Conservation (phyloP, 2,888 invertebrate species). For the Lepidocyrtinus sp. region DNA sequence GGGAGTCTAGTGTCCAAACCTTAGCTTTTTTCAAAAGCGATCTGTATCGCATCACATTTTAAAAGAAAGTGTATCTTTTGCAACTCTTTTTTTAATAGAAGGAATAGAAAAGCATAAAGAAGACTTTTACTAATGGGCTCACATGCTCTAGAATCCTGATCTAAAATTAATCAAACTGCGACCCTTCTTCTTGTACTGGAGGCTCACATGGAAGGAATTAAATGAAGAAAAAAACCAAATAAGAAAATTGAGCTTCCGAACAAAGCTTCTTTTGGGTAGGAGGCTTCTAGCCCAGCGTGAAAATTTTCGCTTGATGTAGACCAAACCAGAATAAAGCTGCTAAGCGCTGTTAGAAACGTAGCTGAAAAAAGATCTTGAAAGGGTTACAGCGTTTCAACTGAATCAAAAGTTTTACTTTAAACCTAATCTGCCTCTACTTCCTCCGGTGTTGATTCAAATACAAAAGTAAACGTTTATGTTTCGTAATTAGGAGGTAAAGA, state of each 20-base stretch:
- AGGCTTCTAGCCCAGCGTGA: constrained; percentile 4
- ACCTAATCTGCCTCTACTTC: too few relatives aligned
- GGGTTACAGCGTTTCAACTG: too few relatives aligned
- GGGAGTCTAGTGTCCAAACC: constrained; percentile 11
- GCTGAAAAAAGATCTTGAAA: too few relatives aligned
- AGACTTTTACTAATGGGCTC: constrained; percentile 8
- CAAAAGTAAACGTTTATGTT: too few relatives aligned
- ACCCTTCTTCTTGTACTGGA: constrained; percentile 9
- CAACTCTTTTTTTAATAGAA: background rate
- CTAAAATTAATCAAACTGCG: constrained; percentile 18
- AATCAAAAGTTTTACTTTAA: too few relatives aligned
- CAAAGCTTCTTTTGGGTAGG: too few relatives aligned
- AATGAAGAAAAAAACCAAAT: constrained; percentile 18
- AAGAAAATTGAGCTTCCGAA: constrained; percentile 13
- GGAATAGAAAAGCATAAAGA: background rate
- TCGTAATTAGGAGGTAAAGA: too few relatives aligned
- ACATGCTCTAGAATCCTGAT: constrained; percentile 15
- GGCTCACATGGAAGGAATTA: constrained; percentile 7
- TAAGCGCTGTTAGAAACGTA: too few relatives aligned
- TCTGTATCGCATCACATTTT: constrained; percentile 18
- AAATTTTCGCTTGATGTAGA: constrained; percentile 7
- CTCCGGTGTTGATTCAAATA: too few relatives aligned
- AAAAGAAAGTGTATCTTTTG: background rate
- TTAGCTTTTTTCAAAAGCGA: background rate
- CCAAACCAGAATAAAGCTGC: background rate